Conservation (phyloP, 1,140 invertebrate genomes). For the Oedothorax gibbosus region DNA sequence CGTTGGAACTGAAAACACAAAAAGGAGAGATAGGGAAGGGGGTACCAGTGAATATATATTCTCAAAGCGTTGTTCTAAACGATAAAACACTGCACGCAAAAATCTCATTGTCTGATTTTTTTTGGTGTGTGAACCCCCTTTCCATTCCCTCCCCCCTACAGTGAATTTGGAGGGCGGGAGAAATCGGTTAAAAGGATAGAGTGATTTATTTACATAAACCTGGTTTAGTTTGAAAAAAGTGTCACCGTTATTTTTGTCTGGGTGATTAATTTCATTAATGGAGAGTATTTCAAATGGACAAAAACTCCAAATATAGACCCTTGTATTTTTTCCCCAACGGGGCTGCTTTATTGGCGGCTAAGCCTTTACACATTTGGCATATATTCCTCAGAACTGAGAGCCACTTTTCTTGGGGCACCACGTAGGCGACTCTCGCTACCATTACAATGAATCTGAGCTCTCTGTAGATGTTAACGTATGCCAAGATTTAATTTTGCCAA, state of each 20-base stretch:
- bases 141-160: neutral
- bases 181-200: slow-evolving; percentile 12
- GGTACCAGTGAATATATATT: slow-evolving; percentile 42
- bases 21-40: neutral
- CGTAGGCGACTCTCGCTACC: no score
- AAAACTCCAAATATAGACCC: no score
- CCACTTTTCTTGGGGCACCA: no score
- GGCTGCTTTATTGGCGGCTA: no score
- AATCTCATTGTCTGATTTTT: slow-evolving; percentile 50
- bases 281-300: no score
- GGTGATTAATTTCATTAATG: slow-evolving; percentile 23
- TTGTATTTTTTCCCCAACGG: no score
- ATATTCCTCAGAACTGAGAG: no score
- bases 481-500: no score
- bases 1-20: slow-evolving; percentile 35
- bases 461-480: no score
- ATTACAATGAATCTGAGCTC: no score
- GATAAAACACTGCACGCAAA: slow-evolving; percentile 51
- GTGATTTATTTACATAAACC: slow-evolving; percentile 44
- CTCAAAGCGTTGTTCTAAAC: slow-evolving; percentile 28
- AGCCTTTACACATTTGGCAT: no score
- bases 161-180: slow-evolving; percentile 38
- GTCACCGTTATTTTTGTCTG: slow-evolving; percentile 26
- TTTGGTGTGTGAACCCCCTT: slow-evolving; percentile 13
- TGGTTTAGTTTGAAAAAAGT: neutral